Base-by-base conservation (phyloP, 2,888 invertebrate species). In the Agrotis puta region DNA sequence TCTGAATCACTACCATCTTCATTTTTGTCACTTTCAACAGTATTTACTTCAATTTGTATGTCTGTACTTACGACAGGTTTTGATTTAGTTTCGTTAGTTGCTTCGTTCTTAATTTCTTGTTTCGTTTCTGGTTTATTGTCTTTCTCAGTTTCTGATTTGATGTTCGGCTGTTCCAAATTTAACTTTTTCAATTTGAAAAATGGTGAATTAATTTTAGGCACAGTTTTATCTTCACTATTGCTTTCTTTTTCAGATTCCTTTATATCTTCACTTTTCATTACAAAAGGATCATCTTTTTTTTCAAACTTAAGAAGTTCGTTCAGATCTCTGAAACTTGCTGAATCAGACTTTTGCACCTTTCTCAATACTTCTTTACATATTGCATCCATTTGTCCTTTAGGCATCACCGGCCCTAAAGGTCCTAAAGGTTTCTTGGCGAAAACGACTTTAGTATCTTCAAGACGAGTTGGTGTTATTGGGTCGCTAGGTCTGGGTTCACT, bases 381-480 rank as follows among this genome's bases (percentile, higher is more conserved):
- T 54, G 72, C 74, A 47, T 86, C 82, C 85, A 91, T 90, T 81
- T 89, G 88, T 51, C 84, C 84, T 22, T 74, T 75, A 43, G 77
- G 57, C 9, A 85, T 69, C 20, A 75, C 24, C 2, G 81, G 76
- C 54, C 70, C 67, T 39, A 67, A 58, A 2, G 73, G 64, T n/a
- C 24, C 45, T 13, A 59, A 4, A 43, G 84, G 77, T 50, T 69
- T 81, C 57, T 72, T 85, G 2, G 70, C 5, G 64, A 67, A 77
- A 20, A 63, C 7, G 2, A 73, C 66, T 73, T 73, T 84, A 9
- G 67, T 33, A 18, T 86, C 73, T 20, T 77, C 73, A 14, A 39
- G 5, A 6, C 74, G 74, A 18, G 63, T 74, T 45, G 76, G 74
- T 33, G 82, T 75, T 59, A 6, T 57, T 33, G 83, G 79, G 22